Evolutionary conservation across 2,888 invertebrate genomes (phyloP), one percentile per base, ranked within the genome.

Genomic region (Drosophila anomelani): DNA sequence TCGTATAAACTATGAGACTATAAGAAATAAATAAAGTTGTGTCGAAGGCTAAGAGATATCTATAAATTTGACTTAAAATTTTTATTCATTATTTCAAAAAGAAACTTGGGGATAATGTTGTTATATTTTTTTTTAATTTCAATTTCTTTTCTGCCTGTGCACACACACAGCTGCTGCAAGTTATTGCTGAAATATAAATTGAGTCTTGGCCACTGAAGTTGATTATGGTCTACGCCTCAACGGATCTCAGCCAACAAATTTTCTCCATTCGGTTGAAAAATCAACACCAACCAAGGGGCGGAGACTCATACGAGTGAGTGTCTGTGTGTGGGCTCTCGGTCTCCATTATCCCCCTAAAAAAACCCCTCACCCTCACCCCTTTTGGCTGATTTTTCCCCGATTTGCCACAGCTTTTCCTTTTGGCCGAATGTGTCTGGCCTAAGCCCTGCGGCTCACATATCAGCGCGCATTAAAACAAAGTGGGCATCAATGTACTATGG

Each of bases 201-300:
- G 89, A 90, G 90, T 90, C 90, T 86, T 77, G 89, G 90, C 90
- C 89, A 90, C 90, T 82, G 88, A 90, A 90, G 89, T 89, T 89
- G 90, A 89, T 89, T 89, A 90, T 90, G 89, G 90, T 89, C 86
- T 88, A 79, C 84, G 89, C 85, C 81, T 80, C 84, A 81, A 55
- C 79, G 87, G 86, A 88, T 83, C 87, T 79, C 75, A 81, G 87
- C 84, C 87, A 88, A 84, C 89, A 85, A 87, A 85, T 85, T 88
- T 87, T 84, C 89, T 80, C 85, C 75, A 89, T 84, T 87, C 85
- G 77, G 79, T 89, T 89, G 80, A 87, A 81, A 88, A 88, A 87
- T 87, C 88, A 82, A 85, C 85, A 81, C 85, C 73, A 75, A 64
- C n/a, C n/a, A 20, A 23, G n/a, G 36, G 32, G 20, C 54, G 60